A percentile compares a stretch with the other conserved stretches of the same genome.
Conservation (phyloP, 2,888 invertebrate species). For the Toxonevra muliebris region DNA sequence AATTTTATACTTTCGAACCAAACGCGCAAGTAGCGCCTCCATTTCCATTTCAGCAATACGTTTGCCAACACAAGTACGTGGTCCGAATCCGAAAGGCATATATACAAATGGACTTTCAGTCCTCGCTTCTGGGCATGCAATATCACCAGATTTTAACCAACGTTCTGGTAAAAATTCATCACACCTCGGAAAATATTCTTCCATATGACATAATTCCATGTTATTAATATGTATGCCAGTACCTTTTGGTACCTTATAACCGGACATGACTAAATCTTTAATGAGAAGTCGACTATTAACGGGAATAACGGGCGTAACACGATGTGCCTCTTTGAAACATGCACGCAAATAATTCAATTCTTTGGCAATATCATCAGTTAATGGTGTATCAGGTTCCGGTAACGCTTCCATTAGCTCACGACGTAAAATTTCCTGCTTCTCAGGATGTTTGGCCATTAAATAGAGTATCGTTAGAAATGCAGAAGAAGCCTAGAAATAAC, state of each 20-base stretch:
- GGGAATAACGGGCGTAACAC: constrained; percentile 71
- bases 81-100: constrained; percentile 77
- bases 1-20: constrained; percentile 57
- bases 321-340: constrained; percentile 77
- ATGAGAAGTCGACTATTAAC: constrained; percentile 70
- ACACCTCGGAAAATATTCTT: constrained; percentile 72
- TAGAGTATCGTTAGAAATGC: constrained; percentile 53
- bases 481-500: constrained; percentile 60
- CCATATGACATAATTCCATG: constrained; percentile 69
- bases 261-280: constrained; percentile 71
- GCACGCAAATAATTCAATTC: constrained; percentile 73
- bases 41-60: constrained; percentile 77
- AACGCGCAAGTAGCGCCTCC: constrained; percentile 67
- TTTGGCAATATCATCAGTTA: constrained; percentile 65
- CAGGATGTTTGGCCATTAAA: constrained; percentile 70
- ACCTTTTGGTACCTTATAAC: constrained; percentile 72
- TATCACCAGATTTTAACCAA: constrained; percentile 68
- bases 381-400: constrained; percentile 56
- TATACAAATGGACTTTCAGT: constrained; percentile 56
- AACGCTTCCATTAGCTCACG: constrained; percentile 67
- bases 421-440: constrained; percentile 72
- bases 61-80: constrained; percentile 76
- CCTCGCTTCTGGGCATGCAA: constrained; percentile 47
- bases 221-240: constrained; percentile 80
- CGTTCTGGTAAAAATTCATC: constrained; percentile 77